Evolutionary conservation across 1,140 invertebrate species (phyloP).

Genomic region (Paracyclopina nana): DNA sequence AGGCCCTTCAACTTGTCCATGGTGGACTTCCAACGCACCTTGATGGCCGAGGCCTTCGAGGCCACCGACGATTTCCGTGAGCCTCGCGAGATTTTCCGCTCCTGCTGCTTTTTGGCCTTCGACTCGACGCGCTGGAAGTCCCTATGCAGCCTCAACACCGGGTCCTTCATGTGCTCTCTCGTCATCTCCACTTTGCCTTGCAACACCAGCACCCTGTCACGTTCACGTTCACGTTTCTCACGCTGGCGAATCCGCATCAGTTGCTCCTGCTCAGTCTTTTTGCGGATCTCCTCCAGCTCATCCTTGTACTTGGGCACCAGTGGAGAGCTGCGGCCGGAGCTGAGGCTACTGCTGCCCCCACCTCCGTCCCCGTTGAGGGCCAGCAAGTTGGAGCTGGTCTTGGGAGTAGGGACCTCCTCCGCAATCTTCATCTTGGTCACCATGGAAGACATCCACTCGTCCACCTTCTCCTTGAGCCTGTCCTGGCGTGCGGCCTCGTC

Average conservation of each 20-base stretch:
- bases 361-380: no score
- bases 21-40: neutral
- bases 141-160: neutral
- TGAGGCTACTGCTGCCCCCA: no score
- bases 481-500: neutral
- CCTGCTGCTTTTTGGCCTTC: neutral
- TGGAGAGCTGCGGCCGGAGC: no score
- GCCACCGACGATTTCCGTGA: neutral
- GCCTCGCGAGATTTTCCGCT: constrained; percentile 4
- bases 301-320: no score
- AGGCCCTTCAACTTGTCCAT: neutral
- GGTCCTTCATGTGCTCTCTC: neutral
- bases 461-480: neutral
- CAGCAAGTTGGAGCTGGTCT: no score
- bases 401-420: no score
- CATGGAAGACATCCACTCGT: neutral
- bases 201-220: neutral
- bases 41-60: neutral
- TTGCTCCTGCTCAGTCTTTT: neutral
- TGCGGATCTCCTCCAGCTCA: neutral
- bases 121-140: neutral
- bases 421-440: neutral
- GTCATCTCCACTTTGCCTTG: neutral
- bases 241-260: neutral
- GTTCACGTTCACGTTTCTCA: neutral